Conservation (phyloP, 2,113 vertebrate genomes). For the Sinocyclocheilus anshuiensis region DNA sequence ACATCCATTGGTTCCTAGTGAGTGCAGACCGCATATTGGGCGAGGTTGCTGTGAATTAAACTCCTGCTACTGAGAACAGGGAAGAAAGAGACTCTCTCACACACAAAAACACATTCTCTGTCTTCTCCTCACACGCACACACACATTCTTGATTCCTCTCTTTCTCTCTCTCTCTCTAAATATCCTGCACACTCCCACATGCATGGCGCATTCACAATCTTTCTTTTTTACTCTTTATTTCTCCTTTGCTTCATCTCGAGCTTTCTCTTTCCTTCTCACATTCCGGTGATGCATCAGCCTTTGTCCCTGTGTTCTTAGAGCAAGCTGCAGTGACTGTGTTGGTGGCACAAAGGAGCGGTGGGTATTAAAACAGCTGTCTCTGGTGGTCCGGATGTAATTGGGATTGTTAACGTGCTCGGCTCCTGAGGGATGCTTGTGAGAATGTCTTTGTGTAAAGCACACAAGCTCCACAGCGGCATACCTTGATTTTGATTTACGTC, state of each 20-base stretch:
- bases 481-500: conserved; percentile 72
- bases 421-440: conserved; percentile 76
- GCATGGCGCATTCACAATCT: conserved; percentile 1
- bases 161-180: conserved; percentile 52
- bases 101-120: conserved; percentile 37
- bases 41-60: conserved; percentile 66
- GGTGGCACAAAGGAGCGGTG: conserved; percentile 70
- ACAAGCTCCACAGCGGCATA: conserved; percentile 71
- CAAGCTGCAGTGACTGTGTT: conserved; percentile 69
- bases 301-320: conserved; percentile 59
- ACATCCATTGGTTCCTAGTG: conserved; percentile 58
- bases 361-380: conserved; percentile 82
- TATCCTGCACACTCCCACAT: conserved; percentile 22
- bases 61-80: conserved; percentile 68
- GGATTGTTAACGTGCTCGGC: conserved; percentile 80
- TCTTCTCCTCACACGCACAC: conserved; percentile 2
- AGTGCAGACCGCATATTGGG: conserved; percentile 65
- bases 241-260: conserved; percentile 51
- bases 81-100: conserved; percentile 55
- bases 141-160: conserved; percentile 40
- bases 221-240: conserved; percentile 27
- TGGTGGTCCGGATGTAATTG: conserved; percentile 81
- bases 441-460: conserved; percentile 78
- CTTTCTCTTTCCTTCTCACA: conserved; percentile 49
- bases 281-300: conserved; percentile 40